A percentile compares a stretch with the other conserved stretches of the same genome.
Evolutionary conservation across 2,888 invertebrate genomes (phyloP).

Genomic region (Theodoxus fluviatilis): DNA sequence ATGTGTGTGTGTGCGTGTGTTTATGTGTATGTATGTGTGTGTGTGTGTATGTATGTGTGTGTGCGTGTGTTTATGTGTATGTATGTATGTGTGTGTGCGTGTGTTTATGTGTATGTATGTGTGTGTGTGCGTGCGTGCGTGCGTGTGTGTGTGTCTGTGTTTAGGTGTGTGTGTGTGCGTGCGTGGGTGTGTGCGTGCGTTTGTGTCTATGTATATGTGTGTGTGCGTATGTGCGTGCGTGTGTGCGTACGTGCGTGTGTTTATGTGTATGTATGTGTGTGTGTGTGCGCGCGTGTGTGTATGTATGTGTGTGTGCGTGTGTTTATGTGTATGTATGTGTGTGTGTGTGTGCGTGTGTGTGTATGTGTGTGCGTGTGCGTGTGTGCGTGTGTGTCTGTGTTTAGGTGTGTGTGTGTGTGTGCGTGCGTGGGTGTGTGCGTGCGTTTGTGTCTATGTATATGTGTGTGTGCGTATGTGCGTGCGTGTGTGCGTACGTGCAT

Average conservation of each 20-base stretch:
- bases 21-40: slow-evolving; percentile 4
- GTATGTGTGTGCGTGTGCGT: too few species aligned
- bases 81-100: not conserved
- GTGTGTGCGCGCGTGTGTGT: not conserved
- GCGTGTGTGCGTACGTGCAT: slow-evolving; percentile 6
- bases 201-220: not conserved
- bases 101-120: not conserved
- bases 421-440: slow-evolving; percentile 18
- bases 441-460: slow-evolving; percentile 15
- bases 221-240: not conserved
- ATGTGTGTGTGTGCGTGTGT: slow-evolving; percentile 8
- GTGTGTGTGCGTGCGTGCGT: slow-evolving; percentile 10
- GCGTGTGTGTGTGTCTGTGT: slow-evolving; percentile 12
- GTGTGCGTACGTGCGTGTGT: not conserved
- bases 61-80: slow-evolving; percentile 1
- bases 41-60: slow-evolving; percentile 15
- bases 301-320: too few species aligned
- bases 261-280: not conserved
- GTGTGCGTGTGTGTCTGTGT: not conserved
- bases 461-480: slow-evolving; percentile 16
- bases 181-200: not conserved
- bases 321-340: too few species aligned
- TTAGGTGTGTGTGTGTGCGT: not conserved
- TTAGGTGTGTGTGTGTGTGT: slow-evolving; percentile 7
- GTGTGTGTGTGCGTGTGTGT: too few species aligned